Percentiles rank a stretch among this genome's conserved stretches.
phyloP scores from a whole-genome alignment of 2,113 vertebrate genomes.

The cattle (Bos taurus) region DNA sequence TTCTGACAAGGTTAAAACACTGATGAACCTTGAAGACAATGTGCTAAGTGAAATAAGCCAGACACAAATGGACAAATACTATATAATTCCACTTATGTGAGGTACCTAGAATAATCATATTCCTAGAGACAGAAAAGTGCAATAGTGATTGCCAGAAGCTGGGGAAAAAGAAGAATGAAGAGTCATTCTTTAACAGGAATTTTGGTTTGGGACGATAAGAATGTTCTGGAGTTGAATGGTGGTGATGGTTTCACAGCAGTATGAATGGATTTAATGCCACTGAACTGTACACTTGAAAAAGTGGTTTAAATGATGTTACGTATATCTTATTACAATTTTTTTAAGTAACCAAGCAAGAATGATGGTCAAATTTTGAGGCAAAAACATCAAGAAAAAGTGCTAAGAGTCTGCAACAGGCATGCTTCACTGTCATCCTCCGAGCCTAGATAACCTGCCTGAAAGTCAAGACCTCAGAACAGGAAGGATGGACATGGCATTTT shows the following conservation, averaged over 20 bases:
- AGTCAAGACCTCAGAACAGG: neutral
- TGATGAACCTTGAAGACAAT: neutral
- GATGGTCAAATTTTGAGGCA: neutral
- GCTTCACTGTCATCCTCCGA: neutral
- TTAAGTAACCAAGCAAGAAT: constrained; percentile 26
- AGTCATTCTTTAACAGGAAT: neutral
- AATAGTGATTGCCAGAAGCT: neutral
- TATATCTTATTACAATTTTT: neutral
- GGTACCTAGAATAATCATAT: neutral
- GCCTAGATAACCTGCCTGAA: neutral
- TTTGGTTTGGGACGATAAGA: neutral
- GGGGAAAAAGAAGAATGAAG: neutral
- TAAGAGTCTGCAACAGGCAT: neutral
- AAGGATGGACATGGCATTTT: neutral
- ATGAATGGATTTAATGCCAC: neutral
- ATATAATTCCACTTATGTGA: neutral
- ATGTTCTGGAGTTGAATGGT: neutral
- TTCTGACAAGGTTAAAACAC: neutral
- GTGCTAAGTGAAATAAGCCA: neutral
- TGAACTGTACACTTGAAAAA: neutral
- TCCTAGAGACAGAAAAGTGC: constrained; percentile 22
- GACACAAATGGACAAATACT: neutral
- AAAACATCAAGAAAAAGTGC: neutral
- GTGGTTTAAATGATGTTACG: neutral
- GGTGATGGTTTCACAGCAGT: neutral